Base-by-base conservation (phyloP, 2,797 vertebrate species). In the Malurus splendens region DNA sequence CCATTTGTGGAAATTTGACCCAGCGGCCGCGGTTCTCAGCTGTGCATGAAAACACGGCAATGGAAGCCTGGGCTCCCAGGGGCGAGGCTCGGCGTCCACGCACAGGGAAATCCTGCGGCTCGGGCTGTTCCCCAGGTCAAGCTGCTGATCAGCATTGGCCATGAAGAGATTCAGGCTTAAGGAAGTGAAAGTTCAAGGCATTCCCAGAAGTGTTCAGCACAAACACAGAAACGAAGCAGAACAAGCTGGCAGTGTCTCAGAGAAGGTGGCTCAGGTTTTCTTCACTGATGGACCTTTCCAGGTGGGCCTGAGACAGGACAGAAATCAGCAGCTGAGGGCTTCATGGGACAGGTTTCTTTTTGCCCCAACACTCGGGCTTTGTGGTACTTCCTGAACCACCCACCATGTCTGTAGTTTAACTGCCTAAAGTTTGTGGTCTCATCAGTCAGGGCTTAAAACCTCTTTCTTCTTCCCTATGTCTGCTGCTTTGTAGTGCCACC, bases 1-100 rank as follows among this genome's bases (percentile, higher is more conserved):
- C 7, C 0, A 72, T 87, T 83, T 94, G 80, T 81, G 94, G 71
- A 70, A 74, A 65, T 66, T 90, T 95, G 94, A 93, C 95, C 87
- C 92, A 86, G 80, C 87, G 90, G 44, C 77, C 82, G 84, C 27
- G 41, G 80, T 39, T 95, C 68, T 94, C 87, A 80, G 80, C 57
- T 86, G 67, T 52, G 72, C 28, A 4, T 59, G 39, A 79, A 87
- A 73, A 64, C 83, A 59, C 8, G 19, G 75, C 84, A 87, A 76
- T 79, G 85, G 85, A 89, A 83, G 86, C 28, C 33, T 55, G 64
- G 60, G 65, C 72, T 93, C 89, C 74, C 89, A 25, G 75, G 80
- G 73, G 90, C 5, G 2, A 84, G 47, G 44, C 50, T 80, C 14
- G 0, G 65, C 78, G 23, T 55, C 12, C 9, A 14, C 86, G 71